Evolutionary conservation across 2,888 invertebrate species (phyloP), one percentile per base, ranked within the genome.

Genomic region (Eudasyphora cyanicolor): DNA sequence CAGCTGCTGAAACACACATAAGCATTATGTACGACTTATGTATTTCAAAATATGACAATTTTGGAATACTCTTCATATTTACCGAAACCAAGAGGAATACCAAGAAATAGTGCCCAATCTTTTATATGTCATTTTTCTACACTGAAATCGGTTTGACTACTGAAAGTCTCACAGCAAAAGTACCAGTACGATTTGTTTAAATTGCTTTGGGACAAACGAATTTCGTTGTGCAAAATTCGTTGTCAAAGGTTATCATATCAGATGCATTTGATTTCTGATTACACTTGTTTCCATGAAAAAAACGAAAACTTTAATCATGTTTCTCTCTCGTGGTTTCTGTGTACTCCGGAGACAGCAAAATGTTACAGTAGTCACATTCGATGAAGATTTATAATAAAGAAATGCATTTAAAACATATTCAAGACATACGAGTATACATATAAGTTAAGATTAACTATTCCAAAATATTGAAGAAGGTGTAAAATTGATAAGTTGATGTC

Each of bases 231-330:
- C n/a, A 21, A 38, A 67, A 42, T 42, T 29, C 60, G 6, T 10
- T 42, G 67, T 42, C 24, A 67, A 67, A 67, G 67, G 42, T 67
- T 67, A 67, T 67, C 67, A 67, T 67, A 67, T 67, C 67, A 67
- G 67, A 24, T 21, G 14, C 38, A 38, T n/a, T 24, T 4, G 67
- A 17, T 17, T 60, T n/a, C n/a, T 14, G 17, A 60, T 29, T 54
- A 7, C 21, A 21, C 8, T 8, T n/a, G 29, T n/a, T 17, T 17
- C 60, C n/a, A 5, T 29, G 60, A 60, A 19, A 29, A 60, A 57
- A 27, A 54, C 14, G n/a, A 60, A 1, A n/a, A 29, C n/a, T 49
- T 29, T 29, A 32, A 29, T 60, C 60, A n/a, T 4, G 17, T 29
- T 0, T 57, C 4, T 60, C 29, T 60, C 29, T 60, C 27, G n/a